Conservation (phyloP, 2,113 vertebrate species). For the Anolis carolinensis region DNA sequence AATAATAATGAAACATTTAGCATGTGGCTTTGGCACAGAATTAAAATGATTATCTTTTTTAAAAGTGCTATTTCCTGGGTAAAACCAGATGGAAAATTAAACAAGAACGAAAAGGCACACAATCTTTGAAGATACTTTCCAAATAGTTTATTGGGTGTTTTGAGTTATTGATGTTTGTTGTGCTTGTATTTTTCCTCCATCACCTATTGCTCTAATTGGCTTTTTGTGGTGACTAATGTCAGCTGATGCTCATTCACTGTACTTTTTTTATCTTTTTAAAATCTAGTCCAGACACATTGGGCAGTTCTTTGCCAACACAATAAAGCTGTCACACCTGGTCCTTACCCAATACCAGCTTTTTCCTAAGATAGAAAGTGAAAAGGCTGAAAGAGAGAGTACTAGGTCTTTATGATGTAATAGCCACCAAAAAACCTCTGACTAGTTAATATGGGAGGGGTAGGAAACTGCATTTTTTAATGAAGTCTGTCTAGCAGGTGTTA, state of each 20-base stretch:
- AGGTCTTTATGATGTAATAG: not conserved
- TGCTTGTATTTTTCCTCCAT: not conserved
- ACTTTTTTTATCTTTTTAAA: not conserved
- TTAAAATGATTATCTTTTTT: not conserved
- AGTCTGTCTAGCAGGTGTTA: not conserved
- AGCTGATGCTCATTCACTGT: not conserved
- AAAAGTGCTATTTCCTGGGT: not conserved
- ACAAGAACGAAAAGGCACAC: not conserved
- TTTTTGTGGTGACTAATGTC: not conserved
- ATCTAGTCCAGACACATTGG: not conserved
- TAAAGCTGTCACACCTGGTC: not conserved
- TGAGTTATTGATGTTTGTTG: not conserved
- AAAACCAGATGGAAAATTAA: not conserved
- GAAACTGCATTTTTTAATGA: not conserved
- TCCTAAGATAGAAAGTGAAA: not conserved
- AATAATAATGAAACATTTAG: not conserved
- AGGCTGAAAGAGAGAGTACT: not conserved
- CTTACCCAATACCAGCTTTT: not conserved
- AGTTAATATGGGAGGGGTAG: not conserved
- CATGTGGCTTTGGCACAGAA: not conserved
- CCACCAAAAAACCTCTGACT: not conserved
- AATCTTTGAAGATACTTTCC: not conserved
- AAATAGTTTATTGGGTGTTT: not conserved
- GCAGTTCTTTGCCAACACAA: not conserved
- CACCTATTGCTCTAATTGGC: not conserved